Conservation (phyloP, 1,140 invertebrate species). For the Ceratina calcarata region DNA sequence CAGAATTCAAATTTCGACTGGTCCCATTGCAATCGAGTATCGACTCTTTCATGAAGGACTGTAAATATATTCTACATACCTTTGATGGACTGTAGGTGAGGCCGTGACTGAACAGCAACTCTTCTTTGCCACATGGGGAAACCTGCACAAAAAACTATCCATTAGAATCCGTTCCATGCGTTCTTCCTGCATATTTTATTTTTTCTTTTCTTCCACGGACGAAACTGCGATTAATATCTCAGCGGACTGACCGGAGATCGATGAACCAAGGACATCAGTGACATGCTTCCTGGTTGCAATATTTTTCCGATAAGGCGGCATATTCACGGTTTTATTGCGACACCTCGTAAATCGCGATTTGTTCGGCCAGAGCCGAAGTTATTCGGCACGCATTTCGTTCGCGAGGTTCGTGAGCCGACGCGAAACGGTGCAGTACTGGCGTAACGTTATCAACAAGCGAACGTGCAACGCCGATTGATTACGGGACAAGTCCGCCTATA, state of each 20-base stretch:
- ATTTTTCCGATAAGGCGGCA: constrained; percentile 64
- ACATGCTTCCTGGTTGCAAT: constrained; percentile 38
- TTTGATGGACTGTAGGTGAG: constrained; percentile 60
- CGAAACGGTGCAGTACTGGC: too few species aligned
- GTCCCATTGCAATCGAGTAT: constrained; percentile 43
- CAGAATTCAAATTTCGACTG: not conserved
- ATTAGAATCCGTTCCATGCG: too few species aligned
- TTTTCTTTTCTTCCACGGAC: too few species aligned
- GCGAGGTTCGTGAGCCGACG: not conserved
- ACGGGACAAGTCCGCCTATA: not conserved
- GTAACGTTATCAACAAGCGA: constrained; percentile 10
- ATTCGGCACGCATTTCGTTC: not conserved
- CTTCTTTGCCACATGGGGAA: constrained; percentile 73
- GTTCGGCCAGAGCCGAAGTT: too few species aligned
- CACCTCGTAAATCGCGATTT: constrained; percentile 75
- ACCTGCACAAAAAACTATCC: constrained; percentile 64
- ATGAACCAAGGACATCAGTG: not conserved
- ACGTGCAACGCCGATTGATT: not conserved
- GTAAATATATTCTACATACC: constrained; percentile 56
- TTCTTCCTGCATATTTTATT: too few species aligned
- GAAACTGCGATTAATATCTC: not conserved
- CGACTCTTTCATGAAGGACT: not conserved
- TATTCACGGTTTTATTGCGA: constrained; percentile 76
- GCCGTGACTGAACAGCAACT: constrained; percentile 66
- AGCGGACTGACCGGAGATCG: not conserved